Base-by-base conservation (phyloP, 2,888 invertebrate genomes). In the Onchidella celtica region DNA sequence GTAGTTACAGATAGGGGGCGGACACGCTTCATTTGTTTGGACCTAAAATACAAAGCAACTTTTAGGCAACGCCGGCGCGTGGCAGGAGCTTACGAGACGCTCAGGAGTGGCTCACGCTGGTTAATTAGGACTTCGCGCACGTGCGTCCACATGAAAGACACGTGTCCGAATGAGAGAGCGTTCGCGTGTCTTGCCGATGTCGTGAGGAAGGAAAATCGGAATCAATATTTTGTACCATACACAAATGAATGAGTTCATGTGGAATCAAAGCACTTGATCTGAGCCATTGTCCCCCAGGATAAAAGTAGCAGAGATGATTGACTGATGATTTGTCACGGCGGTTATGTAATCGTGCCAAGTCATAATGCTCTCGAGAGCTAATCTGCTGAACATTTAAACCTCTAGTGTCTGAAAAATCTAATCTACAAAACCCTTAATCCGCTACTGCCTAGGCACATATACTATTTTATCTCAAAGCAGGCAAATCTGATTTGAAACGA, bases 51-150 rank as follows among this genome's bases (percentile, higher is more conserved):
- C 47, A 47, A 47, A 17, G 17, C 47, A 47, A 6, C 47, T 47
- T 17, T 47, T 47, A 17, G 47, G 47, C 9, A 17, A 47, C 9
- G 9, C 9, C 9, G 47, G 47, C 47, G 47, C 17, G 47, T 47
- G 47, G 47, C 47, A 47, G 70, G 40, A 70, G 59, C 24, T 59
- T 77, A 68, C 34, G 4, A 14, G 36, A 77, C 55, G 21, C 36
- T 63, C 14, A 17, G 11, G 65, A 65, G 75, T 65, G 38, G 61
- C 40, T 40, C 55, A 57, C 57, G 21, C 32, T 55, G 68, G 68
- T 63, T 77, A 77, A 77, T 77, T 77, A 77, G 68, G 66, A 27
- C 77, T 68, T 77, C 68, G 66, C 66, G 65, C 77, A 77, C 77
- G 66, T 77, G 77, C 55, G n/a, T 68, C 0, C 55, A 24, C 66